These are phyloP conservation scores for Pygoscelis adeliae DNA, from an alignment of 2,113 vertebrate genomes.

Conservation along the genomic window DNA sequence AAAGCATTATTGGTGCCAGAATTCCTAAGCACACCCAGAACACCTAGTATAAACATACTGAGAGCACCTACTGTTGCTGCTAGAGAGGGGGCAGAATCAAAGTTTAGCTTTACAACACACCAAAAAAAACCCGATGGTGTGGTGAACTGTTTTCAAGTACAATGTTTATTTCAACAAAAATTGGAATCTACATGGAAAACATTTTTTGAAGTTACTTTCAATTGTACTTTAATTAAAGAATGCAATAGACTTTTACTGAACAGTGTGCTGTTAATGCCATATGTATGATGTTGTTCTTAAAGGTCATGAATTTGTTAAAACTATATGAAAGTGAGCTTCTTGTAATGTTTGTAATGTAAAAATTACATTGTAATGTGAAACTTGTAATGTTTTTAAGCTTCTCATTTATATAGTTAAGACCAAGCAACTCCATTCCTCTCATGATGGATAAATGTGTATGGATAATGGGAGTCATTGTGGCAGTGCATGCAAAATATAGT, in stretches of 20 bases:
- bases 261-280: neutral
- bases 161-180: neutral
- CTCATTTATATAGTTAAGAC: neutral
- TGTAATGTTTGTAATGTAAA: neutral
- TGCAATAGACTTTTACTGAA: neutral
- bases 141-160: neutral
- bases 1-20: neutral
- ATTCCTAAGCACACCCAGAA: slow-evolving; percentile 3
- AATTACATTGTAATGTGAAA: neutral
- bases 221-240: neutral
- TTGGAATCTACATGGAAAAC: neutral
- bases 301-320: neutral
- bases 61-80: neutral
- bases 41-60: neutral
- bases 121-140: neutral
- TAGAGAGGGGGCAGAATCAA: neutral
- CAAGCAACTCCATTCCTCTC: neutral
- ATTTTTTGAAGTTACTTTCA: neutral
- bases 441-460: neutral
- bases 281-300: neutral
- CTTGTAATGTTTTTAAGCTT: neutral
- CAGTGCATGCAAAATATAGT: neutral
- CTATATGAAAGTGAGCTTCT: neutral
- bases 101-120: neutral
- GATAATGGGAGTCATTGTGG: neutral